Percentiles rank a stretch among this genome's conserved stretches.
Conservation (phyloP, 2,888 invertebrate genomes). For the Synanthedon myopaeformis region DNA sequence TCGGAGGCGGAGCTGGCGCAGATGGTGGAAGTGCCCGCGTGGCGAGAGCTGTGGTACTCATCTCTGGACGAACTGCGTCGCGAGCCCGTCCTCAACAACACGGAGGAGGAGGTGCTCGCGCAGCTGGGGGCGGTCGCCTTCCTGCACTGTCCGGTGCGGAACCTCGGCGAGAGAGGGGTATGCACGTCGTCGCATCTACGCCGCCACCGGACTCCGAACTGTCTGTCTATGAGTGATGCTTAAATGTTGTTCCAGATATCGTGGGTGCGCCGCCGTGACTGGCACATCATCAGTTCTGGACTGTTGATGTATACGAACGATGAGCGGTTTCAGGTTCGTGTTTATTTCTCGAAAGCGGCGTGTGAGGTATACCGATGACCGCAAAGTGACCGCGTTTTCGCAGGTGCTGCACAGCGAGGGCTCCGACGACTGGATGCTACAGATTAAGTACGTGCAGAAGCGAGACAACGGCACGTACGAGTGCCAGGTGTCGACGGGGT, state of each 20-base stretch:
- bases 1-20: conserved; percentile 23
- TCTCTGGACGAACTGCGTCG: conserved; percentile 52
- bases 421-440: conserved; percentile 91
- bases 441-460: conserved; percentile 92
- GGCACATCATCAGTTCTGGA: conserved; percentile 93
- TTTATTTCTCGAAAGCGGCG: neutral
- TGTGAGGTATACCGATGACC: no score
- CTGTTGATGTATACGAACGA: conserved; percentile 93
- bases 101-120: conserved; percentile 79
- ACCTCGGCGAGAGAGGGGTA: conserved; percentile 80
- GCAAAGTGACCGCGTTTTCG: neutral
- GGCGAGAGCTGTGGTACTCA: conserved; percentile 71
- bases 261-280: conserved; percentile 91
- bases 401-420: conserved; percentile 84
- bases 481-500: conserved; percentile 89
- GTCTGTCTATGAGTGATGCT: no score
- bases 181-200: conserved; percentile 14
- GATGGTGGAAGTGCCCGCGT: conserved; percentile 58
- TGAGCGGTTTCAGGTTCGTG: conserved; percentile 76
- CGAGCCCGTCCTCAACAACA: conserved; percentile 75
- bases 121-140: conserved; percentile 84
- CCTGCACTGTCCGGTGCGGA: conserved; percentile 83
- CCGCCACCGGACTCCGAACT: neutral
- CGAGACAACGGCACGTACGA: conserved; percentile 93
- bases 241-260: conserved; percentile 75